phyloP scores from a whole-genome alignment of 2,113 vertebrate genomes.

The Xenopus borealis region DNA sequence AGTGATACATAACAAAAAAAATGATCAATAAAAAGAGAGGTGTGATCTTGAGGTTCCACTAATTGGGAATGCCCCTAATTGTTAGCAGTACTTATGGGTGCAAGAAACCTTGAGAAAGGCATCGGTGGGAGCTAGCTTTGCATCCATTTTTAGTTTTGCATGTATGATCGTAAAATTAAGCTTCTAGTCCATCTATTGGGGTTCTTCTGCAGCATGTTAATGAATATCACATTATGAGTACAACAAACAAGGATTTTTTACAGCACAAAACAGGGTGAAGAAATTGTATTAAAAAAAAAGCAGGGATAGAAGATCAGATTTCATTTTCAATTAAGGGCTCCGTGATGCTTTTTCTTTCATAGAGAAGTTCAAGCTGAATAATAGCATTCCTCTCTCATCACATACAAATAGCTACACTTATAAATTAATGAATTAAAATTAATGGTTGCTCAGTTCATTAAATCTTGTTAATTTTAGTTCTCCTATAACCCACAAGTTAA shows the following conservation, averaged over 20 bases:
- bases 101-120: too few species aligned
- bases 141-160: too few species aligned
- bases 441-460: constrained; percentile 67
- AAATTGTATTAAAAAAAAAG: constrained; percentile 10
- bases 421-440: constrained; percentile 71
- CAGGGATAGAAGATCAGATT: constrained; percentile 52
- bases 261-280: constrained; percentile 49
- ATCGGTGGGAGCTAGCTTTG: too few species aligned
- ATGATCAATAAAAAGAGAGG: too few species aligned
- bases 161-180: too few species aligned
- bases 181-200: too few species aligned
- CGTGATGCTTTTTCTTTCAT: constrained; percentile 55
- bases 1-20: too few species aligned
- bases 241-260: constrained; percentile 45
- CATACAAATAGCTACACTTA: constrained; percentile 59
- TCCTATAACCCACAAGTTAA: constrained; percentile 60
- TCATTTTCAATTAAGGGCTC: constrained; percentile 53
- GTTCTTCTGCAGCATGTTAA: too few species aligned
- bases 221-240: constrained; percentile 35
- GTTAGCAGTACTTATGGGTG: too few species aligned
- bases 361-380: constrained; percentile 54
- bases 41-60: too few species aligned
- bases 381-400: constrained; percentile 48
- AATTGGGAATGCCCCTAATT: too few species aligned
- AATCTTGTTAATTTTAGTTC: constrained; percentile 70